Conservation (phyloP, 2,797 vertebrate genomes). For the Clarias fuscus region DNA sequence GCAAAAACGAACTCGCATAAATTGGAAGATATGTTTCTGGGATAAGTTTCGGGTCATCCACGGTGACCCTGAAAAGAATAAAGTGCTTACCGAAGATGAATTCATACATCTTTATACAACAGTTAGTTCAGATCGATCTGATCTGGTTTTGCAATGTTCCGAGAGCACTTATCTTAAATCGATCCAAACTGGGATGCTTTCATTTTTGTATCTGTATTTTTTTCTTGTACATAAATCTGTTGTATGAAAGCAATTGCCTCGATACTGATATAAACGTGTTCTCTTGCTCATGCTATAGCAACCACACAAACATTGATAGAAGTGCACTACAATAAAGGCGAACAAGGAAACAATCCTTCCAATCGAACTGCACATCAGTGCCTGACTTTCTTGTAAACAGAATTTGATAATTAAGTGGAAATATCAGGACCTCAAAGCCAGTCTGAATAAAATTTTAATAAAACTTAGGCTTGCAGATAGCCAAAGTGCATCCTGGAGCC, state of each 20-base stretch:
- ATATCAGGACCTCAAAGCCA: conserved; percentile 35
- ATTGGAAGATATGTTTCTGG: neutral
- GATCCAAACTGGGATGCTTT: neutral
- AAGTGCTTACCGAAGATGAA: neutral
- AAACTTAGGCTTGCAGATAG: conserved; percentile 29
- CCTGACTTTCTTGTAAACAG: conserved; percentile 39
- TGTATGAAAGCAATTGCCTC: neutral
- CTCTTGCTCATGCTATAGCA: neutral
- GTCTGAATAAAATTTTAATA: conserved; percentile 31
- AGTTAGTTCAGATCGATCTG: neutral
- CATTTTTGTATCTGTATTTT: neutral
- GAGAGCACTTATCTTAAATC: neutral
- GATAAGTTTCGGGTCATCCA: neutral
- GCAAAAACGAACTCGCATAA: neutral
- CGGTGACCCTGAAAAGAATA: neutral
- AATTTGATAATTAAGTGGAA: conserved; percentile 45
- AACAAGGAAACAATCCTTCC: neutral
- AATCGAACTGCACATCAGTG: conserved; percentile 41
- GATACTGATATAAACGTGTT: neutral
- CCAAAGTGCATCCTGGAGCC: conserved; percentile 36
- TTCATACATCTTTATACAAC: neutral
- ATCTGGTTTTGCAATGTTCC: neutral
- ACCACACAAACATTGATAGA: conserved; percentile 37
- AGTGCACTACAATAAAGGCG: neutral
- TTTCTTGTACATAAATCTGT: neutral